Evolutionary conservation across 2,113 vertebrate species (phyloP).

Genomic region (Lucifuga dentata): DNA sequence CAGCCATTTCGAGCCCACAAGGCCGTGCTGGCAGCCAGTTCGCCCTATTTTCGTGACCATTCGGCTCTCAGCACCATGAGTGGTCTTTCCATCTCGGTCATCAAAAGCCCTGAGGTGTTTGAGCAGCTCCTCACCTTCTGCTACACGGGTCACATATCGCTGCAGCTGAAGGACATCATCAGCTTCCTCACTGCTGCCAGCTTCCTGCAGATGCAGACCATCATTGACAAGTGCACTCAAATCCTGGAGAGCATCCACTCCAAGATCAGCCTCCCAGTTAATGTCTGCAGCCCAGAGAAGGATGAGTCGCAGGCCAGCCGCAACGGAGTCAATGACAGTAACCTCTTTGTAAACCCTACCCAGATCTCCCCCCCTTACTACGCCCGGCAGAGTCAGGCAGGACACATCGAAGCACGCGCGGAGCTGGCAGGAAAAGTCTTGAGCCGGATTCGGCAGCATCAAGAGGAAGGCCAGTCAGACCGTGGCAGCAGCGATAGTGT

Average conservation of each 20-base stretch:
- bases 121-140: conserved; percentile 98
- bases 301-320: conserved; percentile 85
- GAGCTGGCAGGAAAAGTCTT: conserved; percentile 84
- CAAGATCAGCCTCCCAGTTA: conserved; percentile 91
- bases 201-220: conserved; percentile 98
- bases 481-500: conserved; percentile 93
- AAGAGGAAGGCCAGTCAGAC: conserved; percentile 96
- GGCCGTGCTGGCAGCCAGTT: conserved; percentile 97
- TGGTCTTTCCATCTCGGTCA: conserved; percentile 97
- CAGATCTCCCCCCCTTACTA: conserved; percentile 97
- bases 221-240: conserved; percentile 98
- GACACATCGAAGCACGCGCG: conserved; percentile 82
- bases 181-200: conserved; percentile 98
- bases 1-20: conserved; percentile 98
- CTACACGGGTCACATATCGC: conserved; percentile 98
- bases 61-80: conserved; percentile 98
- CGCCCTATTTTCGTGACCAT: conserved; percentile 98
- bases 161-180: conserved; percentile 97
- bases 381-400: conserved; percentile 86
- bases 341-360: conserved; percentile 94
- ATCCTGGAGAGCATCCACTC: conserved; percentile 98
- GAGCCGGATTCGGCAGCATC: conserved; percentile 81
- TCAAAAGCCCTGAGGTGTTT: conserved; percentile 97
- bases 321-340: conserved; percentile 91
- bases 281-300: conserved; percentile 86